Conservation (phyloP, 2,113 vertebrate genomes). For the Tauraco erythrolophus region DNA sequence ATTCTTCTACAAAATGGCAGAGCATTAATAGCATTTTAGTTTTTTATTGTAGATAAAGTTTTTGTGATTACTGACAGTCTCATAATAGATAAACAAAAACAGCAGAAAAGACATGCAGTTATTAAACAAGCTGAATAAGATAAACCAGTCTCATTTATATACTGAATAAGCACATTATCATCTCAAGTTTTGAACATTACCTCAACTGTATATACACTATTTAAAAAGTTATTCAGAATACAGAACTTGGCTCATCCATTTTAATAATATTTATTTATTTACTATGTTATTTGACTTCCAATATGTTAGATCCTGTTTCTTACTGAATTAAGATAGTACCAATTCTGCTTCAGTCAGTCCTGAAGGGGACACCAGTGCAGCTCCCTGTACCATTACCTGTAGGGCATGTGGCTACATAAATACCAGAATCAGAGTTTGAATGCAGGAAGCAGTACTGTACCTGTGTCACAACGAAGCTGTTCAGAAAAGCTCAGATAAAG, state of each 20-base stretch:
- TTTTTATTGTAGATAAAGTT: neutral
- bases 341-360: neutral
- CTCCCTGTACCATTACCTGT: neutral
- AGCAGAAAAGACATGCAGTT: neutral
- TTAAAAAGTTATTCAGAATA: neutral
- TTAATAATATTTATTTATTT: neutral
- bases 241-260: neutral
- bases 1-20: constrained; percentile 12
- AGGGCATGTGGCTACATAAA: neutral
- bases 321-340: neutral
- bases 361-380: neutral
- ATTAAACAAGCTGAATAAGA: neutral
- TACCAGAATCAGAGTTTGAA: fast-evolving
- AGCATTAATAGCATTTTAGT: neutral
- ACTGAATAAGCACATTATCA: neutral
- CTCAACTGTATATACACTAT: neutral
- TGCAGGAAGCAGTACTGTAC: neutral
- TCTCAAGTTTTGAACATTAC: neutral
- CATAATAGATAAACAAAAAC: neutral
- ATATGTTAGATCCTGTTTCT: neutral
- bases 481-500: neutral
- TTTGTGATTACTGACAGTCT: neutral
- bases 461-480: neutral
- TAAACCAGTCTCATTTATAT: neutral
- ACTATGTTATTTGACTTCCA: neutral